phyloP scores from a whole-genome alignment of 64 coral and sea anemone genomes.

The Porites lutea region DNA sequence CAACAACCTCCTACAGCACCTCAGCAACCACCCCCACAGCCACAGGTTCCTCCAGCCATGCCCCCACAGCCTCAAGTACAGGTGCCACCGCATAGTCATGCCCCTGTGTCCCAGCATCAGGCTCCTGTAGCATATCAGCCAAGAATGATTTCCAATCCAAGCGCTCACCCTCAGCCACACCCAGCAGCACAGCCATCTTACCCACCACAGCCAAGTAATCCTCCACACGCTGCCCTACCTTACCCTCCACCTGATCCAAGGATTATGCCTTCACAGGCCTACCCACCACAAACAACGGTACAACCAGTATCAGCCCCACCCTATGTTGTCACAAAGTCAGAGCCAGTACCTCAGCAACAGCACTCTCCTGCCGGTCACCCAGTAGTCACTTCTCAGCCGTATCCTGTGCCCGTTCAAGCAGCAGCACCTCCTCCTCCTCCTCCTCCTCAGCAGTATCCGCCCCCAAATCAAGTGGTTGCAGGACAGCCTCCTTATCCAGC shows the following conservation, averaged over 20 bases:
- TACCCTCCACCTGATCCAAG: constrained; percentile 47
- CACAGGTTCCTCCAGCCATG: background rate
- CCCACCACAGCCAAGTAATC: constrained; percentile 11
- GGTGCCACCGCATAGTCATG: constrained; percentile 27
- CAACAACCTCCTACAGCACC: constrained; percentile 13
- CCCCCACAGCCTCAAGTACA: constrained; percentile 38
- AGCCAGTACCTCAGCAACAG: background rate
- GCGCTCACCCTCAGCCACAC: background rate
- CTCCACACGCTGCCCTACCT: constrained; percentile 3
- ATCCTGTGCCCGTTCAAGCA: constrained; percentile 28
- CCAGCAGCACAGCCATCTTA: constrained; percentile 7
- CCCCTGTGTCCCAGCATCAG: constrained; percentile 42
- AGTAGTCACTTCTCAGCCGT: background rate
- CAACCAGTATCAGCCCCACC: constrained; percentile 18
- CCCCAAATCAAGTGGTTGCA: background rate
- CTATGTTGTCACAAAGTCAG: constrained; percentile 38
- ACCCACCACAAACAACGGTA: background rate
- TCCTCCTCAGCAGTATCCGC: constrained; percentile 34
- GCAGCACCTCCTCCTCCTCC: constrained; percentile 16
- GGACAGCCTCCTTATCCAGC: constrained; percentile 17
- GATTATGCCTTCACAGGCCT: background rate
- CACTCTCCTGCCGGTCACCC: constrained; percentile 11
- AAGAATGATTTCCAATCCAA: constrained; percentile 16
- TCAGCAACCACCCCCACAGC: constrained; percentile 45
- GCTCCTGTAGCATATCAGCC: constrained; percentile 25